Evolutionary conservation across 1,140 invertebrate genomes (phyloP).

Genomic region (Mamestra configurata): DNA sequence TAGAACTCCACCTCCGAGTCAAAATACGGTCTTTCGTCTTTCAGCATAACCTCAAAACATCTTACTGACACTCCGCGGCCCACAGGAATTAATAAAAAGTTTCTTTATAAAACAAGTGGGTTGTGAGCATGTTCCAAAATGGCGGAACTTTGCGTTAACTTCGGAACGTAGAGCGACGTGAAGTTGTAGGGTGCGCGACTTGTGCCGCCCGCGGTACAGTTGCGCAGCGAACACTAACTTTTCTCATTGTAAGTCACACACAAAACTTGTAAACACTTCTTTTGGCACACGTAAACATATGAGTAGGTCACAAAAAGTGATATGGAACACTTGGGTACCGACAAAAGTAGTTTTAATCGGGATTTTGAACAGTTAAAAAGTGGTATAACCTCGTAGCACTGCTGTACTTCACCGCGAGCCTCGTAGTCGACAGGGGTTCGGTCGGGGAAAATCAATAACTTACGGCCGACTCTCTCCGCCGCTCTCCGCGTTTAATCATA

Average conservation of each 20-base stretch:
- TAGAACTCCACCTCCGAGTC: conserved; percentile 71
- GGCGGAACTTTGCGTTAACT: conserved; percentile 89
- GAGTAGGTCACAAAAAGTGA: conserved; percentile 65
- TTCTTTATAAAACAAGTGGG: conserved; percentile 89
- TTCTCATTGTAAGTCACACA: conserved; percentile 77
- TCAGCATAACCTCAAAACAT: conserved; percentile 87
- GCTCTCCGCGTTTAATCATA: conserved; percentile 87
- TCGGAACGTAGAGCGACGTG: conserved; percentile 87
- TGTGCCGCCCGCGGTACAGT: conserved; percentile 69
- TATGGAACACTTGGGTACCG: conserved; percentile 56
- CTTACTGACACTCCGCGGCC: conserved; percentile 88
- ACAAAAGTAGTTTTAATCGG: conserved; percentile 70
- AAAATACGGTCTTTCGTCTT: conserved; percentile 79
- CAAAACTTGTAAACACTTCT: conserved; percentile 78
- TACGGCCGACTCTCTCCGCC: conserved; percentile 87
- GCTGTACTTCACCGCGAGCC: conserved; percentile 79
- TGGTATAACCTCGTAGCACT: conserved; percentile 68
- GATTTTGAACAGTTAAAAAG: conserved; percentile 69
- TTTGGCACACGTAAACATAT: conserved; percentile 71
- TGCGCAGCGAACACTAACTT: conserved; percentile 84
- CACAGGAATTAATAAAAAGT: conserved; percentile 89
- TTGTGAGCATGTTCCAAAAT: conserved; percentile 89
- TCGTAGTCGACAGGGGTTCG: conserved; percentile 85
- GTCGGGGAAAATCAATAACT: conserved; percentile 89
- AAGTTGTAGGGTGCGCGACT: conserved; percentile 86